Base-by-base conservation (phyloP, 2,797 vertebrate genomes). In the Rhadinocentrus ornatus region DNA sequence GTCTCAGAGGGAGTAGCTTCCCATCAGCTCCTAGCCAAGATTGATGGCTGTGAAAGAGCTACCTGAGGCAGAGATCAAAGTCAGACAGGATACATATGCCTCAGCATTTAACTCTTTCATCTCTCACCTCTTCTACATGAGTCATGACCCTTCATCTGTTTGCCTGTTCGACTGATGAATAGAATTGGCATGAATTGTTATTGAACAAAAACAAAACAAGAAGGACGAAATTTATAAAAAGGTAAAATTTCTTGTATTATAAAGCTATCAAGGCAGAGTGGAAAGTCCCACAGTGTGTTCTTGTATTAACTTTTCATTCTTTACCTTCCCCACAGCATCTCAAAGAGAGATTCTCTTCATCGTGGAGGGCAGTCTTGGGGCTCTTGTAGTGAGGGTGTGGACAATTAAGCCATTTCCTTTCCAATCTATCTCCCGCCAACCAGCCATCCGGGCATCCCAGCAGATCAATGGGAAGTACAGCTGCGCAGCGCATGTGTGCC, bases 321-420 rank as follows among this genome's bases (percentile, higher is more conserved):
- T 63, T 65, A 34, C 22, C 24, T 53, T 37, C 41, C 54, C 29
- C 16, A 62, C 62, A 57, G 66, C 72, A 75, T 76, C 48, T 75
- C 66, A 76, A 60, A 11, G 62, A 62, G 57, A 39, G 63, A 69
- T 68, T 87, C 64, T 80, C 54, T 66, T 87, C 67, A 35, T 48
- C 27, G 66, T 48, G 58, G 84, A 90, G 88, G 75, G 83, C 80
- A 67, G 53, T 53, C 54, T 73, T 67, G 69, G 73, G 86, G 63
- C 85, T 94, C 94, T 92, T 89, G 86, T 88, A 94, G 92, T 84
- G 91, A 95, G 92, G 94, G 93, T 93, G 88, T 82, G 86, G 88
- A 91, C 93, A 94, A 95, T 95, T 95, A 95, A 93, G 90, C 92
- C 91, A 85, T 95, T 95, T 95, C 94, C 94, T 91, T 88, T 92